Evolutionary conservation across 2,888 invertebrate species (phyloP), one percentile per base, ranked within the genome.

Genomic region (Cyaniris semiargus): DNA sequence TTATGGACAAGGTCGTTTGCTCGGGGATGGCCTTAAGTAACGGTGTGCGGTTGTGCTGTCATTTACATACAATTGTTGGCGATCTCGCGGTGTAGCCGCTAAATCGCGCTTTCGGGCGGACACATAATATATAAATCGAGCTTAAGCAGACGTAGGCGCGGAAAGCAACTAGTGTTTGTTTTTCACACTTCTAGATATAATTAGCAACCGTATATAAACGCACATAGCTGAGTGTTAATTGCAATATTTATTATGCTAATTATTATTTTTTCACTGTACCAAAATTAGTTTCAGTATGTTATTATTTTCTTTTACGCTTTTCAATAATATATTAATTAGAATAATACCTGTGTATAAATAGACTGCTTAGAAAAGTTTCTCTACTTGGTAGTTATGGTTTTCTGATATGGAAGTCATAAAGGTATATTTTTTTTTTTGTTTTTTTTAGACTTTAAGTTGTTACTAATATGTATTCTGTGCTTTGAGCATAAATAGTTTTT

Each of bases 151-250:
- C 48, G 15, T 48, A 48, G 48, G 1, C 4, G 15, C 48, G 1
- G 48, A 5, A 0, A 58, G 21, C 21, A 58, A 21, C n/a, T 21
- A 21, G 23, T 60, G 1, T 8, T 58, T 60, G 23, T 60, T 60
- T 23, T 23, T 60, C 10, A 60, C 60, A 60, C 23, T 60, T 60
- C 8, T 60, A 23, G 3, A 60, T 10, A 60, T 60, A 23, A 60
- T 60, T 23, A 58, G 58, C 58, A 13, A 60, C 58, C 58, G 21
- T 58, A 58, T 21, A n/a, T n/a, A n/a, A n/a, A 21, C 58, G 10
- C 58, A 58, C 58, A 8, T 58, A 58, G n/a, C 58, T 21, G 8
- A 58, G 58, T 58, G 60, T 60, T 60, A 60, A 60, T 60, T 60
- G 60, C 60, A 60, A 13, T 60, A 60, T 60, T 60, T 60, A 23